These are phyloP conservation scores for Phyllopteryx taeniolatus DNA, from an alignment of 2,113 vertebrate species.

Conservation along the genomic window DNA sequence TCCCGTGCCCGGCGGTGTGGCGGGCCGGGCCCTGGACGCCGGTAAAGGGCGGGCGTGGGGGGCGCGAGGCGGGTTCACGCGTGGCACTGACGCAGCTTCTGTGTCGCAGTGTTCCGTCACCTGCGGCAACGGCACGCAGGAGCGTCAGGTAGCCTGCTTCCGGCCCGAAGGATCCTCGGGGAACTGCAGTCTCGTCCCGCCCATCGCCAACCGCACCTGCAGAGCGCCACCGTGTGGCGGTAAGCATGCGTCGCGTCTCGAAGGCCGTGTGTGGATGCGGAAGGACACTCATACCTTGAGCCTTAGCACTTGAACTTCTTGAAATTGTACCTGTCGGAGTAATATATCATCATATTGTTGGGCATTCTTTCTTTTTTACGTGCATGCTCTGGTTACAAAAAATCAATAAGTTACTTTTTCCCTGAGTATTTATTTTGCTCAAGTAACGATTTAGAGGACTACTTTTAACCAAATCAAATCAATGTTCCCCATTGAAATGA, in stretches of 20 bases:
- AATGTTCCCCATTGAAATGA: no score
- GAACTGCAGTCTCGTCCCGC: conserved; percentile 77
- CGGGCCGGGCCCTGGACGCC: conserved; percentile 85
- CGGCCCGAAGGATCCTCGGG: conserved; percentile 72
- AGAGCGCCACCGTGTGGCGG: conserved; percentile 74
- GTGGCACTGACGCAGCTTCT: neutral
- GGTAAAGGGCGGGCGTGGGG: conserved; percentile 57
- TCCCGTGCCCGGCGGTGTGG: conserved; percentile 86
- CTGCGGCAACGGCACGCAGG: conserved; percentile 89
- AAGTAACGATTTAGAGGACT: neutral
- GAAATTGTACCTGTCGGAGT: no score
- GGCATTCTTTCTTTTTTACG: no score
- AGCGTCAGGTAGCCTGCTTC: conserved; percentile 85
- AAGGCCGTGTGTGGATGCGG: neutral
- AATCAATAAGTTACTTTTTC: no score
- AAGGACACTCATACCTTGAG: no score
- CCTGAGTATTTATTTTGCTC: no score
- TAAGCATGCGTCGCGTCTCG: neutral
- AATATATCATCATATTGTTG: no score
- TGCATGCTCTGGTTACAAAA: no score
- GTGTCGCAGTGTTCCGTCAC: conserved; percentile 84
- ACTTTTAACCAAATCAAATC: neutral
- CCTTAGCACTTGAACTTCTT: no score
- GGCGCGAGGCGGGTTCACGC: neutral
- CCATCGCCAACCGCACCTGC: conserved; percentile 76